Percentiles rank a stretch among this genome's conserved stretches.
phyloP scores from a whole-genome alignment of 2,888 invertebrate species.

The Leuctra nigra region DNA sequence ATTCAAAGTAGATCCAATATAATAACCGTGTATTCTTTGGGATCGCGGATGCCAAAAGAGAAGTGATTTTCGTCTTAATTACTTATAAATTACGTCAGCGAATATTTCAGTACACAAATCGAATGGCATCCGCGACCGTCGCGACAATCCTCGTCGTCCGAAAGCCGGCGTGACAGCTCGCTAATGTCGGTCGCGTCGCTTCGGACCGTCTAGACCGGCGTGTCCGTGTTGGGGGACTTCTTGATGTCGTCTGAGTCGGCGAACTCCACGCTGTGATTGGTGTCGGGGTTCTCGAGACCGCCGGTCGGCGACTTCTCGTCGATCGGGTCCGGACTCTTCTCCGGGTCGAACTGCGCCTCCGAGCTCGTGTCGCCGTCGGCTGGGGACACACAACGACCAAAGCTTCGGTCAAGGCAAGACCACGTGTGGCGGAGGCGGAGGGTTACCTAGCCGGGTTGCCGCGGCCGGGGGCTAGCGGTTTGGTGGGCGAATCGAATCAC shows the following conservation, averaged over 20 bases:
- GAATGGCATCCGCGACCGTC: too few species aligned
- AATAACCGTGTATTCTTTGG: too few species aligned
- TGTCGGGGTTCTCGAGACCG: slow-evolving; percentile 39
- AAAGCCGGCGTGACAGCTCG: too few species aligned
- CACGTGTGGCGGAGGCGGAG: not conserved
- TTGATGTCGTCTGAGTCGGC: slow-evolving; percentile 52
- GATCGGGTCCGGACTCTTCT: slow-evolving; percentile 16
- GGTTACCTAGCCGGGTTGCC: not conserved
- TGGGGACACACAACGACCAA: slow-evolving; percentile 11
- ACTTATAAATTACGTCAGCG: too few species aligned
- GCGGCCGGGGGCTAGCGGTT: not conserved
- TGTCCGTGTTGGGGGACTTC: slow-evolving; percentile 47
- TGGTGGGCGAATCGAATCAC: too few species aligned
- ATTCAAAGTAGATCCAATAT: too few species aligned
- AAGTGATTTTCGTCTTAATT: too few species aligned
- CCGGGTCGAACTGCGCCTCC: slow-evolving; percentile 28
- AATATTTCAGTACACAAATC: too few species aligned
- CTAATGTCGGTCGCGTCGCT: too few species aligned
- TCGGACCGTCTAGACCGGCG: slow-evolving; percentile 48
- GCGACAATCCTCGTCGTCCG: too few species aligned
- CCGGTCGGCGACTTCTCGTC: slow-evolving; percentile 33
- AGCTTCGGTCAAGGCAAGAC: slow-evolving; percentile 16
- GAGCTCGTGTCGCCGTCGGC: slow-evolving; percentile 25
- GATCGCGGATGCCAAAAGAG: too few species aligned
- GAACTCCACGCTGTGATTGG: slow-evolving; percentile 48